These are phyloP conservation scores for Grapholita molesta DNA, from an alignment of 1,140 invertebrate genomes.

Conservation along the genomic window DNA sequence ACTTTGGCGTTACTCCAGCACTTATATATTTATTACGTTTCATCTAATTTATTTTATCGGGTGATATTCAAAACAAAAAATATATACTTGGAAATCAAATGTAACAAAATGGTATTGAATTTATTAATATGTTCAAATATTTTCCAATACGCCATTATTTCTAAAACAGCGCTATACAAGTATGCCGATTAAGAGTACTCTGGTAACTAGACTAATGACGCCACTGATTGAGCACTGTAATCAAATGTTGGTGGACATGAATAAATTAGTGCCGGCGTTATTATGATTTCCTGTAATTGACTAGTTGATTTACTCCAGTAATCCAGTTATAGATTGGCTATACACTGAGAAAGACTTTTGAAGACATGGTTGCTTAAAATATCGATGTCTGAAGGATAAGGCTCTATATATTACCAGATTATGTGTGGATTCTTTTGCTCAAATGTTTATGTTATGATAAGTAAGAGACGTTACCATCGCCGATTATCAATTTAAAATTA, in stretches of 20 bases:
- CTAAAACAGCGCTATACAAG: neutral
- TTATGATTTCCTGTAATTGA: neutral
- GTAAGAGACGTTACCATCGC: too few species aligned
- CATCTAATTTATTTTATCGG: conserved; percentile 42
- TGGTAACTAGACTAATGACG: neutral
- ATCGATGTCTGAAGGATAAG: neutral
- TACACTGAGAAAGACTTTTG: neutral
- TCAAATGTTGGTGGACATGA: neutral
- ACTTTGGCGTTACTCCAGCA: conserved; percentile 35
- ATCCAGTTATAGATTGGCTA: conserved; percentile 11
- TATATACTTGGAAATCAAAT: conserved; percentile 21
- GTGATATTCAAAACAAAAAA: conserved; percentile 32
- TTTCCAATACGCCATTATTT: neutral
- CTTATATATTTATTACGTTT: conserved; percentile 40
- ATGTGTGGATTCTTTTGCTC: too few species aligned
- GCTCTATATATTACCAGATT: too few species aligned
- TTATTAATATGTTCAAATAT: neutral
- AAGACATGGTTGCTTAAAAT: neutral
- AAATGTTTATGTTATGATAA: too few species aligned
- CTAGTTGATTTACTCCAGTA: conserved; percentile 1
- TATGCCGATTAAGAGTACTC: neutral
- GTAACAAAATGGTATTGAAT: neutral
- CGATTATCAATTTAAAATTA: too few species aligned
- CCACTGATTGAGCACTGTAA: neutral
- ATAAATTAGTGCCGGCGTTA: neutral